Base-by-base conservation (phyloP, 2,888 invertebrate species). In the Ganaspis brasiliensis region DNA sequence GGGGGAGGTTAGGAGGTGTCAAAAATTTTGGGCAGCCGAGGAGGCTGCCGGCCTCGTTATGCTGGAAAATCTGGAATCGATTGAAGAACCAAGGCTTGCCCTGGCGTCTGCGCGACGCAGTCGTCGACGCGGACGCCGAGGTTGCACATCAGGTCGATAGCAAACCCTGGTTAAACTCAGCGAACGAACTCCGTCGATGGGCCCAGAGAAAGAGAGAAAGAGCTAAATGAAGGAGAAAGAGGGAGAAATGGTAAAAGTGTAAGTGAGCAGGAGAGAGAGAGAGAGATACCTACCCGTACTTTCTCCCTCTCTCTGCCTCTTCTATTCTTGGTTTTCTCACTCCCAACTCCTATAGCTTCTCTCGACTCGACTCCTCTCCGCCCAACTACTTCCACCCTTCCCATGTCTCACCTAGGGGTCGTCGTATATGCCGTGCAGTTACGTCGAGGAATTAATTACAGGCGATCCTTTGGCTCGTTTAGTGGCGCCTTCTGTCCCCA, bases 41-140 rank as follows among this genome's bases (percentile, higher is more conserved):
- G 76, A 80, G 81, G 85, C 84, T 85, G 87, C 85, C 87, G 88
- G 89, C 87, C 86, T 88, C 89, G 88, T 89, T 89, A 88, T 86
- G 87, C 85, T 88, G 87, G 89, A 88, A 89, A 90, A 90, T 90
- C 89, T 87, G 89, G 88, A 89, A 90, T 90, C 89, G 90, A 90
- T 90, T 88, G 89, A 82, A 85, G 86, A 31, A 57, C 57, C 24
- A n/a, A 57, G 57, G 67, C 45, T 40, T 82, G 85, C 81, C 82
- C 84, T 82, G 86, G 90, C 89, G 91, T 87, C 89, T 90, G 90
- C 87, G 90, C 89, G 85, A 84, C 88, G 86, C 83, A 83, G 82
- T 87, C 86, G 87, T 88, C 88, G 87, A 89, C 87, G 86, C 88
- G 87, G 87, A 87, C 87, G 87, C 88, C 86, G 87, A 86, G 85